These are phyloP conservation scores for Hozukius guyotensis DNA, from an alignment of 2,797 vertebrate species.

Conservation along the genomic window DNA sequence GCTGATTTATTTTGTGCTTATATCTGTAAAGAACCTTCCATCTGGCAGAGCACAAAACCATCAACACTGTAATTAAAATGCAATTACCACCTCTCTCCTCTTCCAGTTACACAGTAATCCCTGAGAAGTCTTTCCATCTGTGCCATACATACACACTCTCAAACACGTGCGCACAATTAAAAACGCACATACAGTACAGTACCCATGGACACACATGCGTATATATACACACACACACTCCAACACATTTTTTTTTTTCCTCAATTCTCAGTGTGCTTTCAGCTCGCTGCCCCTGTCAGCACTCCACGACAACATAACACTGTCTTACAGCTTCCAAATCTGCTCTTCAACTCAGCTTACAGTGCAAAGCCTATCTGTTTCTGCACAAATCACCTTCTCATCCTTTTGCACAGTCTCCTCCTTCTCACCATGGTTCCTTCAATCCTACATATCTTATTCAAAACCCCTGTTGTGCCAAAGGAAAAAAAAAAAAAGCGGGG, in stretches of 20 bases:
- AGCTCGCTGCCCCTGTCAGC: slow-evolving; percentile 42
- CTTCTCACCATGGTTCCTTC: slow-evolving; percentile 49
- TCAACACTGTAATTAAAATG: slow-evolving; percentile 99
- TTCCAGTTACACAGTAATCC: slow-evolving; percentile 91
- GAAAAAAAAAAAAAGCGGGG: neutral
- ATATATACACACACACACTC: neutral
- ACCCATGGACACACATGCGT: neutral
- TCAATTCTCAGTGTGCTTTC: slow-evolving; percentile 34
- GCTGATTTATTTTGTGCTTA: slow-evolving; percentile 86
- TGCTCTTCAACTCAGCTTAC: slow-evolving; percentile 68
- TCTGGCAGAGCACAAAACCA: slow-evolving; percentile 94
- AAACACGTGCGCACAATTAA: slow-evolving; percentile 24
- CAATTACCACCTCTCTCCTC: slow-evolving; percentile 96
- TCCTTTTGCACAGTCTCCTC: slow-evolving; percentile 50
- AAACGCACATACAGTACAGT: neutral
- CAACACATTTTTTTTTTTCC: neutral
- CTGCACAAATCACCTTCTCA: slow-evolving; percentile 68
- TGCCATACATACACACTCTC: slow-evolving; percentile 81
- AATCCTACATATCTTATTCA: slow-evolving; percentile 37
- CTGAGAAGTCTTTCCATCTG: slow-evolving; percentile 96
- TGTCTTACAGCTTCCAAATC: slow-evolving; percentile 69
- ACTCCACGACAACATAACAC: slow-evolving; percentile 61
- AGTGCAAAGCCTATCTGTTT: slow-evolving; percentile 69
- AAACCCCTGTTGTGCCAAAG: slow-evolving; percentile 12
- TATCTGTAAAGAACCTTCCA: slow-evolving; percentile 95